Evolutionary conservation across 2,113 vertebrate species (phyloP), one percentile per base, ranked within the genome.

Genomic region (Microcebus jonahi): DNA sequence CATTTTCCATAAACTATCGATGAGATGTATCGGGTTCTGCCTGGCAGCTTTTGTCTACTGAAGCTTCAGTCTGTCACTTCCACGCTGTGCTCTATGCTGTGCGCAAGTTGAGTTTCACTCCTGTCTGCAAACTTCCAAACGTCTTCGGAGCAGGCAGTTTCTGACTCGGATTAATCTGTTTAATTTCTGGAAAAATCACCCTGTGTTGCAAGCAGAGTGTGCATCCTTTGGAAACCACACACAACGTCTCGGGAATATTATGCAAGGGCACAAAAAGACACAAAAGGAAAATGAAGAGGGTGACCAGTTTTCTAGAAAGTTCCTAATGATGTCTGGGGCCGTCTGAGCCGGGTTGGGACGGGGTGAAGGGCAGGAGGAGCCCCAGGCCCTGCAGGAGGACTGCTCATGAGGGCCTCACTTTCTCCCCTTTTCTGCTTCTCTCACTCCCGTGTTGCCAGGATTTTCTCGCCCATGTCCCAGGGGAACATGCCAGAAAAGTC

Each of bases 131-230:
- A 88, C 53, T 34, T 90, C 55, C 96, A 71, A 68, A 76, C 10
- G 9, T 48, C 20, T 45, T 71, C 50, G 70, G 71, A 92, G 29
- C 77, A 70, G 48, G 9, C 25, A 29, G 1, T 42, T 34, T 91
- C 86, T 45, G n/a, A 13, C 75, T 53, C 59, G 4, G 63, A 67
- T 13, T 6, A 63, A 36, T 91, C 73, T 91, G 61, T 85, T 45
- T 77, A n/a, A 73, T 48, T 90, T 73, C 96, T 90, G 90, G 75
- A 79, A 88, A 53, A n/a, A n/a, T 25, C 27, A 21, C 29, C 59
- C 5, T 13, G 2, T 1, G 7, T 20, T 14, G 25, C 39, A 39
- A 80, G 50, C 6, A 11, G 7, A 10, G 82, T 8, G 23, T 14
- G 8, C 45, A 23, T 61, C 59, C 8, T 42, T 55, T 76, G 87